Conservation (phyloP, 2,888 invertebrate genomes). For the Brassicogethes aeneus region DNA sequence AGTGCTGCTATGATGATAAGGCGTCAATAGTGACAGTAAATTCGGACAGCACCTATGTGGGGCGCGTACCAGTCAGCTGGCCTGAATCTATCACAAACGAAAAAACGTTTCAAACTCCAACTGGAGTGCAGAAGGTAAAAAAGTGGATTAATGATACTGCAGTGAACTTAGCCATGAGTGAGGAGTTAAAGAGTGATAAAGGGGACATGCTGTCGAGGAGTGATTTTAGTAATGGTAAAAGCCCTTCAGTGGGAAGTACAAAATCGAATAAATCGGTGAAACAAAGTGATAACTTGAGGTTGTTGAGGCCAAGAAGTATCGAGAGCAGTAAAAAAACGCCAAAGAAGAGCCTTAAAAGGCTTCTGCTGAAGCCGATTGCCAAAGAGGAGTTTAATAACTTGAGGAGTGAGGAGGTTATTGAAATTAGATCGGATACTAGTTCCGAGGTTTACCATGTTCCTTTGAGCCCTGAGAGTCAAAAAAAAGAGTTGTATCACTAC, state of each 20-base stretch:
- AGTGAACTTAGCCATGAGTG: no score
- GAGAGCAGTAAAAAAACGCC: not conserved
- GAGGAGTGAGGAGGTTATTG: no score
- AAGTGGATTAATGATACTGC: conserved; percentile 20
- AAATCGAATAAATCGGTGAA: not conserved
- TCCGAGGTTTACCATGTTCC: conserved; percentile 15
- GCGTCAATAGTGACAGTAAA: conserved; percentile 12
- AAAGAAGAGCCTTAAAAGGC: not conserved
- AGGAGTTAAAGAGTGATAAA: no score
- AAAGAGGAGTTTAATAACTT: no score
- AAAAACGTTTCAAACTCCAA: conserved; percentile 15
- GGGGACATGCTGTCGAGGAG: no score
- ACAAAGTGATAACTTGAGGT: not conserved
- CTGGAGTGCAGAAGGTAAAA: conserved; percentile 18
- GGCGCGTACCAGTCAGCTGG: conserved; percentile 16
- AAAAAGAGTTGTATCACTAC: conserved; percentile 36
- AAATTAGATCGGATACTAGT: conserved; percentile 8
- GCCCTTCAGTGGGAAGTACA: not conserved
- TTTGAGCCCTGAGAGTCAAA: conserved; percentile 32
- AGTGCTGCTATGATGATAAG: not conserved
- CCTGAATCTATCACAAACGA: no score
- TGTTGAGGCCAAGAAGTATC: not conserved
- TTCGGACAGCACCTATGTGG: conserved; percentile 9
- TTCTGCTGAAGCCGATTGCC: not conserved
- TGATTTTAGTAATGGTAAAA: not conserved